Conservation (phyloP, 2,113 vertebrate species). For the Pituophis catenifer region DNA sequence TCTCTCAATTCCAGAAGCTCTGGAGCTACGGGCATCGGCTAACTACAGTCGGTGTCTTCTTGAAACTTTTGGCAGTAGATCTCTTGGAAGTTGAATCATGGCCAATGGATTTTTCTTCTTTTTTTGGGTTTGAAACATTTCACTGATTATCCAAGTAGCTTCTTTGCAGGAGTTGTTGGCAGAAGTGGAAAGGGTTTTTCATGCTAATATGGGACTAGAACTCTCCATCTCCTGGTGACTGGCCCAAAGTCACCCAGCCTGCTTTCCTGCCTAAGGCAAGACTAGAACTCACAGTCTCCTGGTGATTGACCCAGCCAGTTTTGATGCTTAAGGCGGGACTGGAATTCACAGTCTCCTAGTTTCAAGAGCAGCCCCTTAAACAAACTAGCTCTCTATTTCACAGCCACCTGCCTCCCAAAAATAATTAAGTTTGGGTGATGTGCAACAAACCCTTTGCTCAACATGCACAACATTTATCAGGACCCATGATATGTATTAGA, state of each 20-base stretch:
- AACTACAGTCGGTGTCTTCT: neutral
- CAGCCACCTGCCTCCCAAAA: neutral
- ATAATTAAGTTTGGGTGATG: neutral
- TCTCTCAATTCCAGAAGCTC: neutral
- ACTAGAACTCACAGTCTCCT: too few species aligned
- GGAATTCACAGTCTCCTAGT: too few species aligned
- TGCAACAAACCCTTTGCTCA: neutral
- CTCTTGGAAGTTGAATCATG: neutral
- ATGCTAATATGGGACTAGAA: neutral
- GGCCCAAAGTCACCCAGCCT: too few species aligned
- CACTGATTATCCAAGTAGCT: neutral
- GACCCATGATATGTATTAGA: neutral
- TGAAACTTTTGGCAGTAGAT: neutral
- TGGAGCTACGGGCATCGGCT: too few species aligned
- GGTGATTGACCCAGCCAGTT: too few species aligned
- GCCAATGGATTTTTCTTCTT: neutral
- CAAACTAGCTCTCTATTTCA: neutral
- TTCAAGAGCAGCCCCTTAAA: neutral
- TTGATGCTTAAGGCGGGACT: too few species aligned
- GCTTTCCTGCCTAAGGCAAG: too few species aligned
- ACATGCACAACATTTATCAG: neutral
- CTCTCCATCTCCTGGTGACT: neutral
- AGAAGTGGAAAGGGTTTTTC: neutral
- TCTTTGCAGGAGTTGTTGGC: neutral
- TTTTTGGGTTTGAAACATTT: neutral